These are phyloP conservation scores for Hemicordylus capensis DNA, from an alignment of 2,113 vertebrate genomes.

Conservation along the genomic window DNA sequence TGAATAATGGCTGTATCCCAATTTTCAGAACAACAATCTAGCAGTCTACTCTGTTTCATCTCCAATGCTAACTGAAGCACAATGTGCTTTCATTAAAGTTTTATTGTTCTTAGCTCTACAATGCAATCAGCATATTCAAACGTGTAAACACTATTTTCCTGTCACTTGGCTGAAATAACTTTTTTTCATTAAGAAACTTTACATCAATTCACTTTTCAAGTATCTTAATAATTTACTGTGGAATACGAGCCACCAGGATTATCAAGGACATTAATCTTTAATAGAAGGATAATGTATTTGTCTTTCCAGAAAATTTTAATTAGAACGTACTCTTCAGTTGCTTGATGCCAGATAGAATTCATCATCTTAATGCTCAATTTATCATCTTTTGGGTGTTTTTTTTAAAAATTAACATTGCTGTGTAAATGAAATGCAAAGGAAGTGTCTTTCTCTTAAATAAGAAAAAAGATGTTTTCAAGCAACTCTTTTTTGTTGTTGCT, in stretches of 20 bases:
- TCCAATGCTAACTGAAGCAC: too few relatives aligned
- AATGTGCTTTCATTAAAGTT: not conserved
- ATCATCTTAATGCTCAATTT: conserved; percentile 27
- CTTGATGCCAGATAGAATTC: conserved; percentile 35
- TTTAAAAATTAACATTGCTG: not conserved
- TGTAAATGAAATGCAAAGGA: conserved; percentile 38
- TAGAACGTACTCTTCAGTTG: conserved; percentile 11
- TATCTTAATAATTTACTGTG: conserved; percentile 17
- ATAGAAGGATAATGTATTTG: conserved; percentile 8
- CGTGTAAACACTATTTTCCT: conserved; percentile 4
- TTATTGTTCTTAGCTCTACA: not conserved
- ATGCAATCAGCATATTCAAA: not conserved
- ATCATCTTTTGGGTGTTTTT: not conserved
- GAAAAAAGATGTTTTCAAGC: conserved; percentile 32
- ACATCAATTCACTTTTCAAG: not conserved
- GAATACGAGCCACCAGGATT: not conserved
- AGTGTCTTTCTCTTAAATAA: not conserved
- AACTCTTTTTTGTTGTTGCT: conserved; percentile 25
- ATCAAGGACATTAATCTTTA: conserved; percentile 26
- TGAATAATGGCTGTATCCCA: too few relatives aligned
- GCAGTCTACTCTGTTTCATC: too few relatives aligned
- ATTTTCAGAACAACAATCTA: too few relatives aligned
- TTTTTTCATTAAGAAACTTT: not conserved
- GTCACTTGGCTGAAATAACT: not conserved
- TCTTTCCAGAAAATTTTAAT: conserved; percentile 26